Evolutionary conservation across 2,797 vertebrate genomes (phyloP), one percentile per base, ranked within the genome.

Genomic region (Oreochromis mossambicus): DNA sequence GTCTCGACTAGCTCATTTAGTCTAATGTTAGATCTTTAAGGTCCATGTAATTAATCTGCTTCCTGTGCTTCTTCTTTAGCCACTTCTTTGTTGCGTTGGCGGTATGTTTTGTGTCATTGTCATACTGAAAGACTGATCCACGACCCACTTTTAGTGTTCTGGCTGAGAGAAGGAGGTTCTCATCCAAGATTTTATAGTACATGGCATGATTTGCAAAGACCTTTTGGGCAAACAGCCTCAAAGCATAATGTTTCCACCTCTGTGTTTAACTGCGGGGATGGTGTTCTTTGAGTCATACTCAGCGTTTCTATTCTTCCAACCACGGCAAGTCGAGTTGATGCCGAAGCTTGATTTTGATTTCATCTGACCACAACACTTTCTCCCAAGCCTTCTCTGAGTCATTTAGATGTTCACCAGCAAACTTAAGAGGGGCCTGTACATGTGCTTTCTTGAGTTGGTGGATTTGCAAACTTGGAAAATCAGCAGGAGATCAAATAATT

Each of bases 161-260:
- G 58, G 58, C 58, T 63, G 58, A 63, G 0, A 32, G 58, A 63
- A 63, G 32, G 32, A 12, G 32, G 32, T 36, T 63, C 2, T 12
- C 58, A 36, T 36, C 32, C 32, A 63, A 63, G 32, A n/a, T 63
- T 63, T 63, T 63, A 0, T 12, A 36, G 17, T 1, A 63, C 19
- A 5, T 36, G 58, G 32, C 32, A 0, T 63, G 58, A 63, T 63
- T 63, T 63, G 3, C 4, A 0, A 63, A 63, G 0, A n/a, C 10
- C 19, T 63, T 63, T 63, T 12, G 58, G 58, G 32, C 32, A 63
- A 66, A 66, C 34, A 66, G 38, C 34, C 61, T 38, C 19, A 66
- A 38, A 21, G 34, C 34, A 66, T 66, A 66, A 66, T 38, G 61
- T 66, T 66, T 38, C 61, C 61, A 66, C 61, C 19, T 21, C 34